Evolutionary conservation across 2,888 invertebrate genomes (phyloP).

Genomic region (Pandemis cinnamomeana): DNA sequence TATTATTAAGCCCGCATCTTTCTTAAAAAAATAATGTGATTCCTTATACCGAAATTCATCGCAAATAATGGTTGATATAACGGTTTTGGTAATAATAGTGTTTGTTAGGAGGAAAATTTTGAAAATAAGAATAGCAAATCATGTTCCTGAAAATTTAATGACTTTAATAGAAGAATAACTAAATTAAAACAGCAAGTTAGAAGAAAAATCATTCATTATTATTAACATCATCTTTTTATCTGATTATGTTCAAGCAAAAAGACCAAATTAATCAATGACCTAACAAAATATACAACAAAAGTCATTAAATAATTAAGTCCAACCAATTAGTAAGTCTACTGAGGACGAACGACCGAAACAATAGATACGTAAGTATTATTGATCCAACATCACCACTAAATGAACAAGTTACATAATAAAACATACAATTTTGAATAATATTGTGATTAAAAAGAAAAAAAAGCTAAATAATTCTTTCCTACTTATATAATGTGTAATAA

Average conservation of each 20-base stretch:
- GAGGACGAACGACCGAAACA: conserved; percentile 69
- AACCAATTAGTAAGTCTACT: conserved; percentile 75
- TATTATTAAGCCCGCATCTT: not conserved
- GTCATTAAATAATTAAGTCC: conserved; percentile 84
- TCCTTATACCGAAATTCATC: not conserved
- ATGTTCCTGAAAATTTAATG: conserved; percentile 84
- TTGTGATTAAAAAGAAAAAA: conserved; percentile 80
- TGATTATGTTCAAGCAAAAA: conserved; percentile 79
- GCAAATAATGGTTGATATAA: not conserved
- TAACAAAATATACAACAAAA: conserved; percentile 85
- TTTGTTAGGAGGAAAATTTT: not conserved
- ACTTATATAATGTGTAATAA: conserved; percentile 84
- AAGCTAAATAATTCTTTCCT: conserved; percentile 84
- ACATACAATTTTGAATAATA: conserved; percentile 84
- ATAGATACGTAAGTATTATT: conserved; percentile 64
- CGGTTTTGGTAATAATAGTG: not conserved
- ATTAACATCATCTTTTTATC: conserved; percentile 78
- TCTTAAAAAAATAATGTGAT: not conserved
- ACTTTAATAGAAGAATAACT: conserved; percentile 85
- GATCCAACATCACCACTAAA: conserved; percentile 76
- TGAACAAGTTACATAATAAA: conserved; percentile 81
- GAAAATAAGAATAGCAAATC: conserved; percentile 58
- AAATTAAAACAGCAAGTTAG: conserved; percentile 84
- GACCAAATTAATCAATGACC: conserved; percentile 85
- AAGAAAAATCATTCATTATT: conserved; percentile 78